Evolutionary conservation across 1,140 invertebrate species (phyloP).

Genomic region (Odontomachus brunneus): DNA sequence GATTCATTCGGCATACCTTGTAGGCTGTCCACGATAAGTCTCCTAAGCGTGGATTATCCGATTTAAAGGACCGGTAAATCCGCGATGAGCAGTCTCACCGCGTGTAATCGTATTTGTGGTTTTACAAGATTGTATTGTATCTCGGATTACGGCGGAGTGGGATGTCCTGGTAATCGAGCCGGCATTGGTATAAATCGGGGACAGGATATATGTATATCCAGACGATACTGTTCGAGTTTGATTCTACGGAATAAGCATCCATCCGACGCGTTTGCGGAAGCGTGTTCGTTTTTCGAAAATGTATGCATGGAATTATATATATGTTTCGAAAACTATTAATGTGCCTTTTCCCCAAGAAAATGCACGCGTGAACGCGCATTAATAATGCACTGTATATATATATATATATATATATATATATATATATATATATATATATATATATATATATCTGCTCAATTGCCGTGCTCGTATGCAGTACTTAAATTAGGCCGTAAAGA

Average conservation of each 20-base stretch:
- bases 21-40: background rate
- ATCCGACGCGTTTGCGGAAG: too few relatives aligned
- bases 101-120: conserved; percentile 2
- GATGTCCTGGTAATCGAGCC: background rate
- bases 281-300: too few relatives aligned
- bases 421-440: background rate
- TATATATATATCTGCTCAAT: background rate
- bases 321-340: too few relatives aligned
- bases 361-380: too few relatives aligned
- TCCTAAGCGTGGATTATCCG: background rate
- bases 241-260: too few relatives aligned
- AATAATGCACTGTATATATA: background rate
- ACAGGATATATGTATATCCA: background rate
- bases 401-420: conserved; percentile 5
- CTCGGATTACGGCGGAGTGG: background rate
- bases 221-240: too few relatives aligned
- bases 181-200: background rate
- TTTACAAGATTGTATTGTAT: background rate
- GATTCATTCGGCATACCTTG: background rate
- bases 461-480: background rate
- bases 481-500: background rate
- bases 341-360: too few relatives aligned
- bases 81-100: background rate
- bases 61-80: conserved; percentile 6
- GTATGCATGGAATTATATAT: too few relatives aligned